These are phyloP conservation scores for Calyptommatus sinebrachiatus DNA, from an alignment of 2,113 vertebrate genomes.

Conservation along the genomic window DNA sequence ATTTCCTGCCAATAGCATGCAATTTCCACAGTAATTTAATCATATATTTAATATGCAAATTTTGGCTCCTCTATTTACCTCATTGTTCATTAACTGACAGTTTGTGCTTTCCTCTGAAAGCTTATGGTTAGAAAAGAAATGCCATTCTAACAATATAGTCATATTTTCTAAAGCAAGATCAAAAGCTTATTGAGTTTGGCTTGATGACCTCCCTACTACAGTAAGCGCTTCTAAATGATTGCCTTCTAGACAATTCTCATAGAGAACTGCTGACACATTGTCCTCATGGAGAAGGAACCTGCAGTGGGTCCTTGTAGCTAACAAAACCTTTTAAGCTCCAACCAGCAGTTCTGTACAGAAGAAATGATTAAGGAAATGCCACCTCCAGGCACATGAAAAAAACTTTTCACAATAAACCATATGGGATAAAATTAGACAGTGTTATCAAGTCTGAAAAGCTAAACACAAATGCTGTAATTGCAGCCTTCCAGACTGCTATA, in stretches of 20 bases:
- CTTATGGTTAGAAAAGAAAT: slow-evolving; percentile 27
- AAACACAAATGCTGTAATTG: slow-evolving; percentile 62
- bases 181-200: slow-evolving; percentile 47
- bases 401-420: slow-evolving; percentile 59
- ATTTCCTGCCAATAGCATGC: not conserved
- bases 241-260: slow-evolving; percentile 60
- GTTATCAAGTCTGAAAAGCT: slow-evolving; percentile 62
- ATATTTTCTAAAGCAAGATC: slow-evolving; percentile 50
- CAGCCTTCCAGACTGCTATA: slow-evolving; percentile 43
- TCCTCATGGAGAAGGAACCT: slow-evolving; percentile 47
- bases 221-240: slow-evolving; percentile 56
- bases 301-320: slow-evolving; percentile 57
- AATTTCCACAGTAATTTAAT: not conserved
- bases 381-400: slow-evolving; percentile 42
- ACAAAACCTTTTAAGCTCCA: slow-evolving; percentile 50
- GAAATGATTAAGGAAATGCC: slow-evolving; percentile 62
- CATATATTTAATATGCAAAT: slow-evolving; percentile 3
- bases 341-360: slow-evolving; percentile 50
- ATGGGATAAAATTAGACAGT: slow-evolving; percentile 65
- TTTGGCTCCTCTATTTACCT: not conserved
- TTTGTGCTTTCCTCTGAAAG: slow-evolving; percentile 18
- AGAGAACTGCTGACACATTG: slow-evolving; percentile 48
- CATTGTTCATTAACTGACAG: slow-evolving; percentile 11
- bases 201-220: slow-evolving; percentile 41
- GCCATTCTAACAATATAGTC: slow-evolving; percentile 17